Conservation (phyloP, 2,797 vertebrate genomes). For the Anniella stebbinsi region DNA sequence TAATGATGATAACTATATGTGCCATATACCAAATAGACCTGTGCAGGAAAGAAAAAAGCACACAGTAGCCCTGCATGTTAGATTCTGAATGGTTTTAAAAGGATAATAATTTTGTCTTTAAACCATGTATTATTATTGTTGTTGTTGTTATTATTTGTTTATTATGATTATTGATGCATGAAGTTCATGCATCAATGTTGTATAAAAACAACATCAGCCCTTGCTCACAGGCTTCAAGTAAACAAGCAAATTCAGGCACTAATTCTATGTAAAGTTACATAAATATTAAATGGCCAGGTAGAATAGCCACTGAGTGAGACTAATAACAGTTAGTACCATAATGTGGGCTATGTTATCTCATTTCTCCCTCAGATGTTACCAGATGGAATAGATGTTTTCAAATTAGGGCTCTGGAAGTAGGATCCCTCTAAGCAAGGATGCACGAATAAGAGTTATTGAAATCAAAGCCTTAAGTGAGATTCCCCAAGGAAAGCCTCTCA, state of each 20-base stretch:
- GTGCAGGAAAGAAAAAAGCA: not conserved
- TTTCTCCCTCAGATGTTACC: not conserved
- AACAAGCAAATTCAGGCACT: not conserved
- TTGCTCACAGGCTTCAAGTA: not conserved
- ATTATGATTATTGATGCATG: not conserved
- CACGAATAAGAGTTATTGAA: not conserved
- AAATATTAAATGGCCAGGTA: not conserved
- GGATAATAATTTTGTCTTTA: not conserved
- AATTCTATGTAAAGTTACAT: not conserved
- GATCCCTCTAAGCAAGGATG: not conserved
- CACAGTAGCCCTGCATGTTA: not conserved
- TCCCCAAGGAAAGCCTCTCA: not conserved
- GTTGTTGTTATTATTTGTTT: not conserved
- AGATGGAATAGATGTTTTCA: not conserved
- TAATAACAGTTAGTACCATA: not conserved
- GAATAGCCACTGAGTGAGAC: not conserved
- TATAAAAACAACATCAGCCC: not conserved
- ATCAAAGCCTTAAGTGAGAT: not conserved
- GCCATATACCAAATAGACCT: slow-evolving; percentile 90
- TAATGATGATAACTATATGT: slow-evolving; percentile 95
- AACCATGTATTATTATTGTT: not conserved
- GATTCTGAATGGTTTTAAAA: not conserved
- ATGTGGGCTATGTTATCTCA: no score
- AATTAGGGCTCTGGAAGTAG: not conserved
- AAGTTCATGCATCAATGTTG: not conserved